Evolutionary conservation across 2,888 invertebrate genomes (phyloP).

Genomic region (Podotricha telesiphe): DNA sequence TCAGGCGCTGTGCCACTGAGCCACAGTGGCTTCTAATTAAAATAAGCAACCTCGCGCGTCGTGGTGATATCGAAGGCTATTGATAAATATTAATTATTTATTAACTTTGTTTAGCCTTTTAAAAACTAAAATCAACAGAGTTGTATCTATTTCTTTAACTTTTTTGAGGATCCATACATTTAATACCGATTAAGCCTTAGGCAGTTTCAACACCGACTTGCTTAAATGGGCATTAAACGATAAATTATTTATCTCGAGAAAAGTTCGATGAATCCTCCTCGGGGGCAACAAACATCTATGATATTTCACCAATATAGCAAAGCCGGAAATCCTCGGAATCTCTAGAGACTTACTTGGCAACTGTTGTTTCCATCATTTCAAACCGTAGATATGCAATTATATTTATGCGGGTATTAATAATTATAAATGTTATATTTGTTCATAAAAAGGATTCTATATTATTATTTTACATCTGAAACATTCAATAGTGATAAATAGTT

Average conservation of each 20-base stretch:
- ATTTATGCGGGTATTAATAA: constrained; percentile 16
- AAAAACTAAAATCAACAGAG: constrained; percentile 52
- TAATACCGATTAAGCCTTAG: constrained; percentile 60
- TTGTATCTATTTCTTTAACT: constrained; percentile 57
- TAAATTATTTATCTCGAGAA: constrained; percentile 74
- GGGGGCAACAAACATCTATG: constrained; percentile 66
- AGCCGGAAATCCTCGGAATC: constrained; percentile 30
- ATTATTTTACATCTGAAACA: background rate
- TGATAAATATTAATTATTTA: too few relatives aligned
- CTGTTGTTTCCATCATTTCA: constrained; percentile 25
- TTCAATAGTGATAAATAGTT: background rate
- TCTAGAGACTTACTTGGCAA: constrained; percentile 22
- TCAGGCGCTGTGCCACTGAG: too few relatives aligned
- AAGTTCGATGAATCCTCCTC: constrained; percentile 65
- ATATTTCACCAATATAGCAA: constrained; percentile 49
- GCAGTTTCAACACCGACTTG: constrained; percentile 59
- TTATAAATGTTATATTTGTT: constrained; percentile 5
- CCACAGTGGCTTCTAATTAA: too few relatives aligned
- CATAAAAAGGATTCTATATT: background rate
- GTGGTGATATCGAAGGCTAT: too few relatives aligned
- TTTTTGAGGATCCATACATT: constrained; percentile 56
- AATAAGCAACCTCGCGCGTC: too few relatives aligned
- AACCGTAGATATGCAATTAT: constrained; percentile 4
- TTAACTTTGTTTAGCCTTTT: too few relatives aligned
- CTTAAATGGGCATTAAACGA: constrained; percentile 75